Evolutionary conservation across 1,140 invertebrate species (phyloP), one percentile per base, ranked within the genome.

Genomic region (Bathynomus jamesi): DNA sequence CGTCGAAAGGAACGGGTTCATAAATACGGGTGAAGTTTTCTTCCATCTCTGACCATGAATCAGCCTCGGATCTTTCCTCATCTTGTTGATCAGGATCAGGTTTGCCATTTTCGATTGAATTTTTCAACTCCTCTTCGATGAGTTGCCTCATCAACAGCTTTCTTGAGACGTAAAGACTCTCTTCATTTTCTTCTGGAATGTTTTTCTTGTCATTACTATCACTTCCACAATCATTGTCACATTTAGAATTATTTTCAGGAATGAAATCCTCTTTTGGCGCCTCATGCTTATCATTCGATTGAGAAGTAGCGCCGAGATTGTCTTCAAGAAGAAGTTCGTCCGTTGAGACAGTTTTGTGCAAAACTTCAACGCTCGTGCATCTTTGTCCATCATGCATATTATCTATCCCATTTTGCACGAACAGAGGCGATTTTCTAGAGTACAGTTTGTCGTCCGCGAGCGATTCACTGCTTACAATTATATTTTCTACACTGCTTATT

Each of bases 11-110:
- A 40, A 80, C 78, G 10, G 80, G 80, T 68, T 80, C 78, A 65
- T 80, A 80, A 8, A 79, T 73, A 28, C 69, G 64, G 27, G 79
- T 71, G 70, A 80, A 80, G 53, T 78, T 79, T 68, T 80, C 78
- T 64, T 80, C 80, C 10, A 79, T 65, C 29, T 79, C 79, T 5
- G 69, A 65, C 79, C 79, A 80, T 4, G 79, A 80, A 61, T 80
- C 79, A 31, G 72, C 76, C 17, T 78, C 79, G 10, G 71, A 75
- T 28, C 13, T 21, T 10, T 25, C 32, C 21, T 70, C 71, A 21
- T 30, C 53, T 21, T 60, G 13, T 4, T 65, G 40, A 10, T 3
- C 28, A 24, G 32, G 25, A 7, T 61, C 71, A 8, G 7, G 32
- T 40, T 7, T 40, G 7, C 7, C 32, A 7, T 40, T 40, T 8